These are phyloP conservation scores for Notarius quadriscutis DNA, from an alignment of 2,113 vertebrate species.

Conservation along the genomic window DNA sequence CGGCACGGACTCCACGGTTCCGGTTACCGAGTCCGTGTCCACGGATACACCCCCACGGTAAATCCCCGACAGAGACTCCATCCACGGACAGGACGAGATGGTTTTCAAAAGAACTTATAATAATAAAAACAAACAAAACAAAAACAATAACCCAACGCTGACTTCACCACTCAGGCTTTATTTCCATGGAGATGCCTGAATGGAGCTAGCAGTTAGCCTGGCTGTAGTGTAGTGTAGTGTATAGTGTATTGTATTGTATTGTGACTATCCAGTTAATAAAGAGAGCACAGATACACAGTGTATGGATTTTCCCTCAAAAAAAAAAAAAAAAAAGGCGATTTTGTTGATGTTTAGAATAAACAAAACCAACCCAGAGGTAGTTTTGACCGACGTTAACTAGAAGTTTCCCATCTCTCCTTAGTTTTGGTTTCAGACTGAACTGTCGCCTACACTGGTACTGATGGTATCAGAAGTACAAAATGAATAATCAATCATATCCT, in stretches of 20 bases:
- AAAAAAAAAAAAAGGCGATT: neutral
- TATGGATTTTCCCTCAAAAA: too few species aligned
- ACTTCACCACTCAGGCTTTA: neutral
- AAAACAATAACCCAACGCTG: neutral
- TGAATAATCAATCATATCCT: too few species aligned
- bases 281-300: neutral
- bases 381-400: neutral
- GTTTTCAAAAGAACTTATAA: constrained; percentile 54
- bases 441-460: too few species aligned
- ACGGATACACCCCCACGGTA: constrained; percentile 69
- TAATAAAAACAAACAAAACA: too few species aligned
- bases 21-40: constrained; percentile 75
- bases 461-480: too few species aligned
- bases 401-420: constrained; percentile 7
- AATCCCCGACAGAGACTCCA: constrained; percentile 60
- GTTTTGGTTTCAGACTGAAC: neutral
- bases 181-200: neutral
- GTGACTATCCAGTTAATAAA: neutral
- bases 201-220: constrained; percentile 1
- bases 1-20: constrained; percentile 77
- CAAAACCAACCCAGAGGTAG: neutral
- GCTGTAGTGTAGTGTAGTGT: too few species aligned
- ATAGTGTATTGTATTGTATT: neutral
- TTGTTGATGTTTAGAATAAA: neutral
- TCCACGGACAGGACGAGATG: constrained; percentile 41